Conservation (phyloP, 2,797 vertebrate species). For the Decapterus maruadsi region DNA sequence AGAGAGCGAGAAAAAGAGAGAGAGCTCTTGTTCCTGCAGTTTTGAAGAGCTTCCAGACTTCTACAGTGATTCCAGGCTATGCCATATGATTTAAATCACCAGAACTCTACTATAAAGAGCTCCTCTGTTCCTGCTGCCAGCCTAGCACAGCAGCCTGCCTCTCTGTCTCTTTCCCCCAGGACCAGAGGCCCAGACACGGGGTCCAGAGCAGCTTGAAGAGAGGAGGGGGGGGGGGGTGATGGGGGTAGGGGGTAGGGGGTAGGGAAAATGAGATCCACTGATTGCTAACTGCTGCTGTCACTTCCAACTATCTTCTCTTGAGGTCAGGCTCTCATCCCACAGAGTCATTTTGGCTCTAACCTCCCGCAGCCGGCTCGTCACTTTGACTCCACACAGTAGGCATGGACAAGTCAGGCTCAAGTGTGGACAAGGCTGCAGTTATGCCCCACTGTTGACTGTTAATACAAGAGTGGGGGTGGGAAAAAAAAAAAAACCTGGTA, state of each 20-base stretch:
- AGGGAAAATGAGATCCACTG: slow-evolving; percentile 81
- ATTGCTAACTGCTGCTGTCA: slow-evolving; percentile 86
- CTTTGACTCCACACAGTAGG: slow-evolving; percentile 74
- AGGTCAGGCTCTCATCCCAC: slow-evolving; percentile 79
- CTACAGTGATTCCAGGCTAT: slow-evolving; percentile 88
- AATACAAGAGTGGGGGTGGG: slow-evolving; percentile 41
- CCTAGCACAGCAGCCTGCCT: slow-evolving; percentile 85
- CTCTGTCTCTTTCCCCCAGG: slow-evolving; percentile 80
- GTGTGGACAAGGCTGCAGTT: slow-evolving; percentile 68
- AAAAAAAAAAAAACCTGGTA: slow-evolving; percentile 32
- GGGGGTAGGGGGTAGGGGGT: slow-evolving; percentile 51
- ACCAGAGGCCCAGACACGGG: slow-evolving; percentile 85
- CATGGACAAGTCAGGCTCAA: slow-evolving; percentile 63
- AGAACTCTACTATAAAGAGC: slow-evolving; percentile 89
- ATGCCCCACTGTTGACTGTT: slow-evolving; percentile 67
- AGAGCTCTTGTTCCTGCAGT: slow-evolving; percentile 84
- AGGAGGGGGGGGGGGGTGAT: not conserved
- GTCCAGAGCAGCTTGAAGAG: slow-evolving; percentile 74
- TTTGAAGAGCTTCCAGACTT: slow-evolving; percentile 88
- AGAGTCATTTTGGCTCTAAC: slow-evolving; percentile 76
- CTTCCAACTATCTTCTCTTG: slow-evolving; percentile 81
- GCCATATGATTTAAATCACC: slow-evolving; percentile 91
- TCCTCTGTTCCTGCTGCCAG: slow-evolving; percentile 89
- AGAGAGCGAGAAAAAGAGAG: slow-evolving; percentile 76
- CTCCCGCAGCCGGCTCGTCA: slow-evolving; percentile 70